Conservation (phyloP, 1,140 invertebrate genomes). For the Hypothenemus hampei region DNA sequence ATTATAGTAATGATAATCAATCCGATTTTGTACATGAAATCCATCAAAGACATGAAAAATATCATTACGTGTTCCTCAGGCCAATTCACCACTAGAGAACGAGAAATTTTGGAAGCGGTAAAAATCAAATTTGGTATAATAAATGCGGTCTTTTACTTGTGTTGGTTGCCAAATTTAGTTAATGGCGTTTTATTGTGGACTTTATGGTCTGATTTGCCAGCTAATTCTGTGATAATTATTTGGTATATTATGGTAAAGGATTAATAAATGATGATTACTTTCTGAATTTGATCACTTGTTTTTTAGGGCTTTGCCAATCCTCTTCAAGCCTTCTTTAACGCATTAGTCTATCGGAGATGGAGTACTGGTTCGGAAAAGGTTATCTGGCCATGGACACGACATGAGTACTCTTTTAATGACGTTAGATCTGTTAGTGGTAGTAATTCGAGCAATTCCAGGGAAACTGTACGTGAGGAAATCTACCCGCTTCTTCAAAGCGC, state of each 20-base stretch:
- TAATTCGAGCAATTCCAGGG: slow-evolving; percentile 12
- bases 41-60: slow-evolving; percentile 59
- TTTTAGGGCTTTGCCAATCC: slow-evolving; percentile 74
- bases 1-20: slow-evolving; percentile 68
- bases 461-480: slow-evolving; percentile 28
- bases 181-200: slow-evolving; percentile 72
- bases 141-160: slow-evolving; percentile 72
- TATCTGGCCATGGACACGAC: slow-evolving; percentile 38
- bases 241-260: slow-evolving; percentile 76
- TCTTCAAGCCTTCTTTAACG: slow-evolving; percentile 75
- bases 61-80: slow-evolving; percentile 56
- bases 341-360: slow-evolving; percentile 70
- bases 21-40: slow-evolving; percentile 64
- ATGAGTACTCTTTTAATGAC: slow-evolving; percentile 15
- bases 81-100: slow-evolving; percentile 65
- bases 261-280: background rate
- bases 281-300: slow-evolving; percentile 12
- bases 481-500: slow-evolving; percentile 34
- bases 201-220: slow-evolving; percentile 66
- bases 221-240: slow-evolving; percentile 59
- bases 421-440: slow-evolving; percentile 2
- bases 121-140: slow-evolving; percentile 70
- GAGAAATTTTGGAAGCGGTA: slow-evolving; percentile 63
- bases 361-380: slow-evolving; percentile 46
- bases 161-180: slow-evolving; percentile 76